Base-by-base conservation (phyloP, 2,113 vertebrate species). In the Ancistrus triradiatus region DNA sequence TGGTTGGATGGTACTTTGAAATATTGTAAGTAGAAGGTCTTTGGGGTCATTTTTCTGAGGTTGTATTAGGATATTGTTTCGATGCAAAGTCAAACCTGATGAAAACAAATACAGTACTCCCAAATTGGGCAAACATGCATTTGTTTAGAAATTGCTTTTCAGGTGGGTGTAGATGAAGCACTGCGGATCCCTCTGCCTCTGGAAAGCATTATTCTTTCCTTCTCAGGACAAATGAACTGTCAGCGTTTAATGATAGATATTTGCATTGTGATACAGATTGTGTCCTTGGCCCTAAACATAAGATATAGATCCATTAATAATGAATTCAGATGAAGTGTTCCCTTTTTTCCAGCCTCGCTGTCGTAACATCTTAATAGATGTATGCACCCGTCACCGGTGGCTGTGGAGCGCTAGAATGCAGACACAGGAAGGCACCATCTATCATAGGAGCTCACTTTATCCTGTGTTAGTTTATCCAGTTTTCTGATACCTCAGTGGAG, bases 171-270 rank as follows among this genome's bases (percentile, higher is more conserved):
- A 66, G 63, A 67, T 66, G 63, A 76, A 76, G 66, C 38, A 21
- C 48, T 37, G 52, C 38, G 68, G 73, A 61, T 72, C 74, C 75
- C 63, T 21, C 51, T 57, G 33, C 61, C 51, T 42, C 53, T 66
- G 49, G 62, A 77, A 83, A 84, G 81, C 80, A 86, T 87, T 86
- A 86, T 87, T 89, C 86, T 88, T 87, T 85, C 83, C 85, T 81
- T 85, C 66, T 75, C 74, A 63, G 78, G 83, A 88, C 84, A 89
- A 89, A 88, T 89, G 83, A 85, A 87, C 84, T 87, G 87, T 86
- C 87, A 86, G 78, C 74, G 78, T 88, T 86, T 87, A 87, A 88
- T 87, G 85, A 87, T 86, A 85, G 84, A 87, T 87, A 88, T 88
- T 88, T 87, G 85, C 85, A 87, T 88, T 85, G 85, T 81, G 85